Conservation (phyloP, 1,140 invertebrate genomes). For the Archivesica marissinica region DNA sequence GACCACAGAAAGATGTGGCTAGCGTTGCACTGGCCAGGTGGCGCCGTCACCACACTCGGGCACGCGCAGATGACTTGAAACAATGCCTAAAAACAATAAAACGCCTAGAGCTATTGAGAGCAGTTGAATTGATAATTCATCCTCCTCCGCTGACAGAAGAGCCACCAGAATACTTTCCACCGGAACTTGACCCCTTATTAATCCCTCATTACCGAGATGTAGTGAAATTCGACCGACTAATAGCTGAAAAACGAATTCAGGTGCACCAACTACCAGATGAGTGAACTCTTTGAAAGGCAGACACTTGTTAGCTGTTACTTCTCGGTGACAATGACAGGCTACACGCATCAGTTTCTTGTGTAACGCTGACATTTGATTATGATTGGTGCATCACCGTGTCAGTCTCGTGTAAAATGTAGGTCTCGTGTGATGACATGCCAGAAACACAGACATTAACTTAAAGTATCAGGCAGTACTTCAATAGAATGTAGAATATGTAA, state of each 20-base stretch:
- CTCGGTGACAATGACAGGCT: too few species aligned
- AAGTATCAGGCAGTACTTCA: too few species aligned
- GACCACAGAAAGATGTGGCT: slow-evolving; percentile 43
- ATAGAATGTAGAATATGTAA: too few species aligned
- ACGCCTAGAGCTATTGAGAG: slow-evolving; percentile 64
- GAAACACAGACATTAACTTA: too few species aligned
- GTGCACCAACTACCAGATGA: slow-evolving; percentile 35
- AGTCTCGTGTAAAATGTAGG: too few species aligned
- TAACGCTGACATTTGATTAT: too few species aligned
- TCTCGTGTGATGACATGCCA: too few species aligned
- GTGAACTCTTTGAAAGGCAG: too few species aligned
- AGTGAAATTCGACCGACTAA: slow-evolving; percentile 61
- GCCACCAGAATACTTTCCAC: slow-evolving; percentile 51
- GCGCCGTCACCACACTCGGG: slow-evolving; percentile 73
- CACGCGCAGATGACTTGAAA: slow-evolving; percentile 71
- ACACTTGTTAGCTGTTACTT: too few species aligned
- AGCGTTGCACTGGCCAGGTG: slow-evolving; percentile 69
- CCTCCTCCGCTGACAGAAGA: slow-evolving; percentile 60
- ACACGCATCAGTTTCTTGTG: too few species aligned
- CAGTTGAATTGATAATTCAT: slow-evolving; percentile 66
- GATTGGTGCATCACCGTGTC: too few species aligned
- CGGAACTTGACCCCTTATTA: slow-evolving; percentile 50
- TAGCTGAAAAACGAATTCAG: slow-evolving; percentile 48
- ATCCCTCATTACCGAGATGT: slow-evolving; percentile 65
- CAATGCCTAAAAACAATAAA: slow-evolving; percentile 65